Evolutionary conservation across 2,888 invertebrate species (phyloP).

Genomic region (Agrenia bidenticulata): DNA sequence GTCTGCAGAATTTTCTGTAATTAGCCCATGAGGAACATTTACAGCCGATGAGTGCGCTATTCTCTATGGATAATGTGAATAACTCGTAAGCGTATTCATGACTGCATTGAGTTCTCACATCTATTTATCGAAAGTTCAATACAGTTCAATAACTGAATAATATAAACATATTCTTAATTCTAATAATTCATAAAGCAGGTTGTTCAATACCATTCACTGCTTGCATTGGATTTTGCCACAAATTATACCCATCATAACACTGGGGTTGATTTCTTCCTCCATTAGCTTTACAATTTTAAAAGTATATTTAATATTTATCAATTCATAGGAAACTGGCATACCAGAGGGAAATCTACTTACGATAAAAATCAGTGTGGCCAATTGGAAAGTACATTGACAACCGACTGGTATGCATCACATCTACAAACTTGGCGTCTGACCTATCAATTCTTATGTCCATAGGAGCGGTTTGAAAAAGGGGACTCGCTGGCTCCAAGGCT

Average conservation of each 20-base stretch:
- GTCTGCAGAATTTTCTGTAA: slow-evolving; percentile 19
- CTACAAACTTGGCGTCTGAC: slow-evolving; percentile 55
- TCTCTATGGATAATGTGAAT: slow-evolving; percentile 28
- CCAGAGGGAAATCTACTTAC: too few relatives aligned
- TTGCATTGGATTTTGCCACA: slow-evolving; percentile 22
- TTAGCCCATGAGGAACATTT: slow-evolving; percentile 33
- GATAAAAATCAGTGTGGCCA: slow-evolving; percentile 56
- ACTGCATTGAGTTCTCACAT: slow-evolving; percentile 27
- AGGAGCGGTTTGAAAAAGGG: slow-evolving; percentile 53
- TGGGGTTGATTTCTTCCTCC: slow-evolving; percentile 38
- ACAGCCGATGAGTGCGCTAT: slow-evolving; percentile 24
- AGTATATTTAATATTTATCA: too few relatives aligned
- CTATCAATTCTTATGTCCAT: slow-evolving; percentile 53
- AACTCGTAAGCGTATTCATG: slow-evolving; percentile 20
- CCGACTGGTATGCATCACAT: slow-evolving; percentile 55
- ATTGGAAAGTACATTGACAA: slow-evolving; percentile 53
- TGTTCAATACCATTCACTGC: slow-evolving; percentile 22
- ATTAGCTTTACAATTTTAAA: background rate
- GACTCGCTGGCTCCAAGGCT: slow-evolving; percentile 55
- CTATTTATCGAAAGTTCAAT: too few relatives aligned
- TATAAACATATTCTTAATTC: too few relatives aligned
- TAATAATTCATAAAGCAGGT: too few relatives aligned
- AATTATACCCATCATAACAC: slow-evolving; percentile 26
- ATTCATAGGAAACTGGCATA: slow-evolving; percentile 4
- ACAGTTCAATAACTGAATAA: too few relatives aligned